Evolutionary conservation across 2,113 vertebrate species (phyloP).

Genomic region (Callocephalon fimbriatum): DNA sequence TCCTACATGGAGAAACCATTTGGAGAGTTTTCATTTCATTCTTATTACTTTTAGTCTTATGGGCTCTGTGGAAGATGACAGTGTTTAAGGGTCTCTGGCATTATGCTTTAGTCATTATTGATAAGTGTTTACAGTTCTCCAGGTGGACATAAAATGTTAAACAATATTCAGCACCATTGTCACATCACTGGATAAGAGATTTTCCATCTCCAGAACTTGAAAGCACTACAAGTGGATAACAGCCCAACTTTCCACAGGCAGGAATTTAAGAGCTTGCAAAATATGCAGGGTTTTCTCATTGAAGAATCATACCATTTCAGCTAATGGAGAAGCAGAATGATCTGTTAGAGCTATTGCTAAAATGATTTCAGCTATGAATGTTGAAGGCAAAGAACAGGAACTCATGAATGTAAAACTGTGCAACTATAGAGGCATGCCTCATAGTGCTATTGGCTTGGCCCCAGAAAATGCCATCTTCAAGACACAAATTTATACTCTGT

Average conservation of each 20-base stretch:
- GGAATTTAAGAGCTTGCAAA: conserved; percentile 20
- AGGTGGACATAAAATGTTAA: neutral
- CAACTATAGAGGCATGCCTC: neutral
- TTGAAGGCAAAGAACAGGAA: conserved; percentile 4
- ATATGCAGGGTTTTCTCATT: neutral
- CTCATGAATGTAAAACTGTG: neutral
- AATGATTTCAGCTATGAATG: neutral
- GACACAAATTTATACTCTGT: neutral
- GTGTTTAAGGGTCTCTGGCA: neutral
- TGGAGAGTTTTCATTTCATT: neutral
- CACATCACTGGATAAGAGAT: neutral
- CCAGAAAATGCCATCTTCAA: neutral
- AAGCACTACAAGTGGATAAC: neutral
- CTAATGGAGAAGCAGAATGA: neutral
- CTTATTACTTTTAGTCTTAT: neutral
- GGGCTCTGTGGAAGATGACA: neutral
- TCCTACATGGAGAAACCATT: neutral
- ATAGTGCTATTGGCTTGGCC: neutral
- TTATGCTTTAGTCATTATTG: neutral
- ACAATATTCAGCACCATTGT: neutral
- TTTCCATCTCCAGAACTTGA: neutral
- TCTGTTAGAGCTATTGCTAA: conserved; percentile 12
- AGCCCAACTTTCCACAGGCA: neutral
- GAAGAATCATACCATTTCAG: neutral
- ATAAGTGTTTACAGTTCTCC: neutral